Evolutionary conservation across 2,888 invertebrate species (phyloP), one percentile per base, ranked within the genome.

Genomic region (Trachelus stipa): DNA sequence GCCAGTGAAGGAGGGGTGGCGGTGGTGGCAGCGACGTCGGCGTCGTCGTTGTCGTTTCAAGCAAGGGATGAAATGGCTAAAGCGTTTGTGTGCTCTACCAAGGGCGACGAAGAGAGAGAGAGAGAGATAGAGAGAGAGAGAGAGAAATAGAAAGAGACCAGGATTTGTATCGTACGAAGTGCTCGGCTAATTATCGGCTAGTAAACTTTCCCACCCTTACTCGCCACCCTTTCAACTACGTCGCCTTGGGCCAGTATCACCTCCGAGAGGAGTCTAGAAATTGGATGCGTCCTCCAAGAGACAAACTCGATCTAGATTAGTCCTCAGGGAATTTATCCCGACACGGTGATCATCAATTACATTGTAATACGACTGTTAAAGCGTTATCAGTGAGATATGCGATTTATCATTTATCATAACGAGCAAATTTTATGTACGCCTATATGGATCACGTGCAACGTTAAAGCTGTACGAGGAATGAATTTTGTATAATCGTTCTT

Each of bases 101-200:
- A 31, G 30, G 68, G 76, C 56, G 56, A 56, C 56, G 23, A 34
- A 12, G 35, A 75, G 6, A 68, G 77, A 79, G 33, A 73, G 34
- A 9, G 34, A 6, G 34, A 34, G 56, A 40, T 1, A 33, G 33
- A 33, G 3, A 33, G 33, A 33, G 33, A 33, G 33, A 33, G 33
- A 33, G 75, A 74, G 34, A 35, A 34, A 37, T 3, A 34, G 69
- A 77, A 4, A 68, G 77, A 79, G 33, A 75, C 23, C 74, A 73
- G 78, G 75, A 81, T 78, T 78, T 56, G 68, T 71, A 71, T 71
- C 71, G 71, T 71, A 71, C 71, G 71, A 71, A 71, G 71, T 71
- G 71, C 71, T 71, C 71, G 6, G 71, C 71, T 71, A 71, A 71
- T 71, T 71, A 71, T 71, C 34, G 71, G 71, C 71, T 71, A 71